Evolutionary conservation across 2,113 vertebrate genomes (phyloP).

Genomic region (Gymnarchus niloticus): DNA sequence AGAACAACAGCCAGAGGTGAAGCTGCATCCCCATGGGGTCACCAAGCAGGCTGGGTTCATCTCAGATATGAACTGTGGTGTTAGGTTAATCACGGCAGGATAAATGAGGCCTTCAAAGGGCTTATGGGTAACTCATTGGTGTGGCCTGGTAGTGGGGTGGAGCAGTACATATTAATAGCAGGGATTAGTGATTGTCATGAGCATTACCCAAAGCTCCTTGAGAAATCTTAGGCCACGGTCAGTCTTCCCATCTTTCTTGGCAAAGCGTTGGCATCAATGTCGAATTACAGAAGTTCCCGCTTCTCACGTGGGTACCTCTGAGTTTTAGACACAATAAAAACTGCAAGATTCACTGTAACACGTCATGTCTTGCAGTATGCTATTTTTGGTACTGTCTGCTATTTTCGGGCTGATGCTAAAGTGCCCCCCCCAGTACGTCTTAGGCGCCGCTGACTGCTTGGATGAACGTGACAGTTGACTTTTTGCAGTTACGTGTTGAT

Average conservation of each 20-base stretch:
- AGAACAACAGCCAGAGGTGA: slow-evolving; percentile 69
- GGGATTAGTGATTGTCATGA: slow-evolving; percentile 65
- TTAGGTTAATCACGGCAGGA: background rate
- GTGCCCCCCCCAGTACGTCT: background rate
- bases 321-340: background rate
- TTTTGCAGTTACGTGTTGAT: slow-evolving; percentile 40
- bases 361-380: background rate
- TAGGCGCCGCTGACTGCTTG: background rate
- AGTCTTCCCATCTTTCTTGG: background rate
- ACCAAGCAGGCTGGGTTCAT: background rate
- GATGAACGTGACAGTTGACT: slow-evolving; percentile 2
- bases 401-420: background rate
- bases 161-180: slow-evolving; percentile 55
- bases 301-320: background rate
- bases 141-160: slow-evolving; percentile 29
- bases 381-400: background rate
- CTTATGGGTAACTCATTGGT: background rate
- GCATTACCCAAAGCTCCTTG: slow-evolving; percentile 30
- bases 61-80: background rate
- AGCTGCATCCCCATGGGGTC: slow-evolving; percentile 1
- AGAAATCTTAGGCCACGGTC: background rate
- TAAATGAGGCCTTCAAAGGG: background rate
- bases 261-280: background rate
- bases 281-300: background rate
- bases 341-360: background rate